A percentile compares a stretch with the other conserved stretches of the same genome.
Evolutionary conservation across 2,888 invertebrate species (phyloP).

Genomic region (Drosophila hamatofila): DNA sequence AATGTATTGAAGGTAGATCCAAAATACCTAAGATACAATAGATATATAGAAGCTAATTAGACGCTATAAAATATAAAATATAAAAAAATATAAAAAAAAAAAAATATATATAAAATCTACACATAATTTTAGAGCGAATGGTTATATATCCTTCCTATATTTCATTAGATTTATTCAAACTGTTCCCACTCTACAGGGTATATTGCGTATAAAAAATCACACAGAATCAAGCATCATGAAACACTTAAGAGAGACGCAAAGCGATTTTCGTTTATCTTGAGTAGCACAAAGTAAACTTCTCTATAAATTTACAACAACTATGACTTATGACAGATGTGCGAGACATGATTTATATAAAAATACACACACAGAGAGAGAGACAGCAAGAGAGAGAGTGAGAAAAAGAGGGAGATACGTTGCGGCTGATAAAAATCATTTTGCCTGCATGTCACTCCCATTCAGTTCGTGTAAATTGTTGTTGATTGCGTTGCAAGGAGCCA

Average conservation of each 20-base stretch:
- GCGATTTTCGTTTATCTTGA: conserved; percentile 44
- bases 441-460: conserved; percentile 42
- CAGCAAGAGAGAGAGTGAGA: conserved; percentile 8
- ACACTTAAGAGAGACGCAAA: conserved; percentile 14
- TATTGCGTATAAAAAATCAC: neutral
- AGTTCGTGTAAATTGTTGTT: conserved; percentile 19
- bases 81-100: no score
- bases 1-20: neutral
- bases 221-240: neutral
- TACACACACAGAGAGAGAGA: conserved; percentile 9
- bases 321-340: conserved; percentile 66
- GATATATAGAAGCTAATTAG: no score
- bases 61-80: no score
- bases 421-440: conserved; percentile 75
- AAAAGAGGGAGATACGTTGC: conserved; percentile 52
- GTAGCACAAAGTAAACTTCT: conserved; percentile 45
- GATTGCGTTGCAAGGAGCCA: conserved; percentile 72
- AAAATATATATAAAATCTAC: no score
- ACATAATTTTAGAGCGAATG: no score
- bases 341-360: conserved; percentile 60
- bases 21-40: no score
- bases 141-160: no score
- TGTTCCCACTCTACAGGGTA: neutral
- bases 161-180: no score
- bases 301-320: conserved; percentile 45